These are phyloP conservation scores for Chelon auratus DNA, from an alignment of 2,797 vertebrate genomes.

Conservation along the genomic window DNA sequence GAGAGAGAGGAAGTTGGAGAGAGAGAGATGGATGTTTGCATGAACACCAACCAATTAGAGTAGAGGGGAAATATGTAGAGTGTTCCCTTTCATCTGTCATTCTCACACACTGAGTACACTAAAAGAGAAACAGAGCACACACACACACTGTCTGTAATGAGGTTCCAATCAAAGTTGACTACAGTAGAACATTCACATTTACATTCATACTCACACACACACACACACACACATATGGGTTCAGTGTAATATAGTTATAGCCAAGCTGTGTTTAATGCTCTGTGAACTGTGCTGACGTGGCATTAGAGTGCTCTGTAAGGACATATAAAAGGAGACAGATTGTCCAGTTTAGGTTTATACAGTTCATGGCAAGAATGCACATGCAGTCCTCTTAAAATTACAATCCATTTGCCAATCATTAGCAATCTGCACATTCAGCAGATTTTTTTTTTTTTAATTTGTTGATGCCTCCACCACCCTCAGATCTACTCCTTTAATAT, in stretches of 20 bases:
- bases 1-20: constrained; percentile 7
- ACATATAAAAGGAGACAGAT: constrained; percentile 29
- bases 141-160: constrained; percentile 44
- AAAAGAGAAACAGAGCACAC: constrained; percentile 26
- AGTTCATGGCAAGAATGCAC: neutral
- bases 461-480: neutral
- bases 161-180: constrained; percentile 46
- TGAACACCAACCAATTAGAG: constrained; percentile 66
- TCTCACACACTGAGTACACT: constrained; percentile 7
- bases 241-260: constrained; percentile 40
- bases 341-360: constrained; percentile 3
- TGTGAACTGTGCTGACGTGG: constrained; percentile 74
- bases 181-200: constrained; percentile 19
- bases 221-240: constrained; percentile 20
- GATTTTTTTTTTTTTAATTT: neutral
- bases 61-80: constrained; percentile 57
- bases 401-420: too few species aligned
- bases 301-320: constrained; percentile 55
- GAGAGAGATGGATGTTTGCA: constrained; percentile 63
- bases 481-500: neutral
- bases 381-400: neutral
- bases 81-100: constrained; percentile 37
- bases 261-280: constrained; percentile 67
- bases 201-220: constrained; percentile 7
- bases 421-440: neutral